Evolutionary conservation across 2,113 vertebrate genomes (phyloP).

Genomic region (Syrmaticus mikado): DNA sequence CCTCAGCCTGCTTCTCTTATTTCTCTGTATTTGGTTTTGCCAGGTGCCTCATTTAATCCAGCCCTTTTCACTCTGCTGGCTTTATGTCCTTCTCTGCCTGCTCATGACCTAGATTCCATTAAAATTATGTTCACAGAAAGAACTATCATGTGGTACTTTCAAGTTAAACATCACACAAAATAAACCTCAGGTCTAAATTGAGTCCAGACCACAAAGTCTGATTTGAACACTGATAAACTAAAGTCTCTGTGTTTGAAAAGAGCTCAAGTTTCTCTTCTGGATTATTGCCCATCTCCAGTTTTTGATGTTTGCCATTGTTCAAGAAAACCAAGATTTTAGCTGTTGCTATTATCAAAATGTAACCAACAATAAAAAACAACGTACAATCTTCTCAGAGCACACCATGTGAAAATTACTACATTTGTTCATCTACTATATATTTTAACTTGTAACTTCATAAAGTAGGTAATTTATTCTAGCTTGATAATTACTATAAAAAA

Average conservation of each 20-base stretch:
- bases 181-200: conserved; percentile 57
- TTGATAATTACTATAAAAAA: background rate
- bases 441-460: background rate
- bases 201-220: conserved; percentile 44
- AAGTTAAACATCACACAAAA: conserved; percentile 43
- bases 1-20: conserved; percentile 9
- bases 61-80: background rate
- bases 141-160: conserved; percentile 50
- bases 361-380: background rate
- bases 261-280: conserved; percentile 40
- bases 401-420: background rate
- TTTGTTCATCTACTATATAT: background rate
- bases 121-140: conserved; percentile 12
- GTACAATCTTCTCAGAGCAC: background rate
- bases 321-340: background rate
- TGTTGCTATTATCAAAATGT: conserved; percentile 19
- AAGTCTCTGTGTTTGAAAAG: conserved; percentile 20
- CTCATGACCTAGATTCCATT: conserved; percentile 63
- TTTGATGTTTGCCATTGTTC: conserved; percentile 15
- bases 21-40: conserved; percentile 12
- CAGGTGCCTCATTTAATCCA: conserved; percentile 2
- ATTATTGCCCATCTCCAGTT: conserved; percentile 37
- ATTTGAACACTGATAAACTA: conserved; percentile 49
- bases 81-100: conserved; percentile 36
- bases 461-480: background rate